Conservation (phyloP, 2,113 vertebrate genomes). For the Lasiurus borealis region DNA sequence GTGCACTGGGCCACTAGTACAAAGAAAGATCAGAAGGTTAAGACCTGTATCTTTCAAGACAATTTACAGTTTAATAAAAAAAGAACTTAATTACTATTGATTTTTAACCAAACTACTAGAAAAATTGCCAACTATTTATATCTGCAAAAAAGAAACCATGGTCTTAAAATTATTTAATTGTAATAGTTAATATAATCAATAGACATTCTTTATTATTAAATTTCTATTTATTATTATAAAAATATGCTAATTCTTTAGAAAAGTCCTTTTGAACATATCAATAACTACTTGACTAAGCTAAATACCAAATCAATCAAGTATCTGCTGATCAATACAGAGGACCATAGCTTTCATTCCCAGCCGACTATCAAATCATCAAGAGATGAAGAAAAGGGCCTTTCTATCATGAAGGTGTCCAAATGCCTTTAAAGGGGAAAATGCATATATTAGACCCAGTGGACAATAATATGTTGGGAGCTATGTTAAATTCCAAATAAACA, state of each 20-base stretch:
- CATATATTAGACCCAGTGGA: conserved; percentile 22
- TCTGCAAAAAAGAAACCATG: conserved; percentile 1
- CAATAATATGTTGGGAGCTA: conserved; percentile 12
- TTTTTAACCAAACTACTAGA: conserved; percentile 51
- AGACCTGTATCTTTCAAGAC: conserved; percentile 22
- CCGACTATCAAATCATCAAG: conserved; percentile 62
- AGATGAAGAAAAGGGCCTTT: conserved; percentile 53
- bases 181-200: conserved; percentile 32
- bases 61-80: conserved; percentile 43
- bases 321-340: conserved; percentile 61
- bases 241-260: conserved; percentile 57
- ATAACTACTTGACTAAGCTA: conserved; percentile 70
- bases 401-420: conserved; percentile 60
- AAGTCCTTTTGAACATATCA: conserved; percentile 47
- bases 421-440: conserved; percentile 56
- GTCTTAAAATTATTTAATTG: conserved; percentile 44
- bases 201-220: conserved; percentile 38
- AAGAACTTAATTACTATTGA: conserved; percentile 37
- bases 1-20: neutral
- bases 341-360: conserved; percentile 68
- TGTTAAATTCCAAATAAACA: conserved; percentile 51
- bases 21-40: conserved; percentile 16
- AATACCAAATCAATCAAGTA: conserved; percentile 69
- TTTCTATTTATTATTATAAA: conserved; percentile 56
- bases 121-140: conserved; percentile 49